Conservation (phyloP, 23 tunicate species). For the Clavelina lepadiformis region DNA sequence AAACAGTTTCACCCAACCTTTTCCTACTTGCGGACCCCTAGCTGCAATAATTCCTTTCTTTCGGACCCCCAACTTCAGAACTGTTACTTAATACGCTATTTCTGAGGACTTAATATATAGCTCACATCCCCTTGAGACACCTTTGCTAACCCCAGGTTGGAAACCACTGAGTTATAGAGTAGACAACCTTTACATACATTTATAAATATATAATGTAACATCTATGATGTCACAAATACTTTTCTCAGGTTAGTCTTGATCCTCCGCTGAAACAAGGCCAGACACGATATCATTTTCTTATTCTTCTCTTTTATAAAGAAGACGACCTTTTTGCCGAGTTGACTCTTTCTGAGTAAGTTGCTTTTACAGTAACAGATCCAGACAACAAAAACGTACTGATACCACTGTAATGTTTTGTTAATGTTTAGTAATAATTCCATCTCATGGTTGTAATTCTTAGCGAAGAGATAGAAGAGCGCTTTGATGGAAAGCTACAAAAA, state of each 20-base stretch:
- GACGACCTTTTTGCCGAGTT: constrained; percentile 69
- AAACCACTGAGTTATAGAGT: too few species aligned
- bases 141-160: too few species aligned
- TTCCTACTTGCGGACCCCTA: too few species aligned
- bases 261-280: constrained; percentile 98
- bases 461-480: constrained; percentile 76
- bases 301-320: constrained; percentile 82
- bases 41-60: too few species aligned
- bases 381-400: not conserved
- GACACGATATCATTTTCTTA: constrained; percentile 90
- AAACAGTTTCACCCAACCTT: too few species aligned
- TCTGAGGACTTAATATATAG: too few species aligned
- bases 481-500: constrained; percentile 67
- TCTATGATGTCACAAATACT: too few species aligned
- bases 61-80: too few species aligned
- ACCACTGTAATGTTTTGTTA: not conserved
- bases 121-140: too few species aligned
- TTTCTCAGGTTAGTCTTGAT: constrained; percentile 79
- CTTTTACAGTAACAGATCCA: not conserved
- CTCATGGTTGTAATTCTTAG: constrained; percentile 6
- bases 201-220: not conserved
- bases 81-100: too few species aligned
- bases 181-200: not conserved
- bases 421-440: not conserved
- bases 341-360: constrained; percentile 63